Conservation (phyloP, 2,113 vertebrate genomes). For the Girardinichthys multiradiatus region DNA sequence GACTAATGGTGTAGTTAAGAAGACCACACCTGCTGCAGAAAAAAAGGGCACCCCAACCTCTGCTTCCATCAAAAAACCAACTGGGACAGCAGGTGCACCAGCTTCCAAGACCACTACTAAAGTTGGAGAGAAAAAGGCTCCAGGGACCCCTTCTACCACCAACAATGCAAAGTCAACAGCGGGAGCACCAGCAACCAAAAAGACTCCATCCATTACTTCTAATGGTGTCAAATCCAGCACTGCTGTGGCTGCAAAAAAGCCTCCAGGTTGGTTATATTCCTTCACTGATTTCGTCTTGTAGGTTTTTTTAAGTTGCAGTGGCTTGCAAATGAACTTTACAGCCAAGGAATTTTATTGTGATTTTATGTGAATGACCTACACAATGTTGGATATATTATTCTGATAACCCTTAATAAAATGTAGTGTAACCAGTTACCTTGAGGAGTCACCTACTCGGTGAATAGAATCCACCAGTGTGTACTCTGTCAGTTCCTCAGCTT, state of each 20-base stretch:
- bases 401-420: no score
- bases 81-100: not conserved
- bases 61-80: constrained; percentile 64
- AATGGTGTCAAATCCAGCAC: constrained; percentile 71
- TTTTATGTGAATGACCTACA: no score
- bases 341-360: no score
- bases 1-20: constrained; percentile 73
- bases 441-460: no score
- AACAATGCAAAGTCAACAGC: constrained; percentile 55
- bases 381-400: no score
- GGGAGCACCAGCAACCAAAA: constrained; percentile 64
- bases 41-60: constrained; percentile 66
- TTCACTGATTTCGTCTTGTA: not conserved
- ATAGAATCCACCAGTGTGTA: no score
- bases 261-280: constrained; percentile 64
- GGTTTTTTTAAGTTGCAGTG: no score
- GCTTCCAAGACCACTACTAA: constrained; percentile 59
- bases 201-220: constrained; percentile 46
- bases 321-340: no score
- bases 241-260: constrained; percentile 64
- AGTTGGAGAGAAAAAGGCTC: constrained; percentile 74
- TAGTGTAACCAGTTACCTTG: no score
- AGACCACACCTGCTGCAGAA: constrained; percentile 54
- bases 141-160: constrained; percentile 27
- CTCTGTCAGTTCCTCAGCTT: no score